Percentiles rank a stretch among this genome's conserved stretches.
Conservation (phyloP, 2,888 invertebrate genomes). For the Hypomecis atomaria region DNA sequence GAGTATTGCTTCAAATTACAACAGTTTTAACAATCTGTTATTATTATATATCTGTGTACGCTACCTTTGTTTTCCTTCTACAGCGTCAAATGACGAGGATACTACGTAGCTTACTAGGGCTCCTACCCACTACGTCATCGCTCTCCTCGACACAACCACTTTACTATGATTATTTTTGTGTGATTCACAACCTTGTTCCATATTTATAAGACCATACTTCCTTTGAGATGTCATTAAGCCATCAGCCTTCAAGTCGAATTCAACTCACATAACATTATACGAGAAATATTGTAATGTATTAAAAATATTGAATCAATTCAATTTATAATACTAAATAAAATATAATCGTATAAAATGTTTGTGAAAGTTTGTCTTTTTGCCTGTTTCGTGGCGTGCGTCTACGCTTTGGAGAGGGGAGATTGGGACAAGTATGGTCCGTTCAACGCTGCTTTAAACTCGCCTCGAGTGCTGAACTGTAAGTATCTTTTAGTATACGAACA, state of each 20-base stretch:
- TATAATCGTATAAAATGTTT: constrained; percentile 27
- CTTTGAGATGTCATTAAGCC: not conserved
- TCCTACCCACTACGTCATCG: constrained; percentile 3
- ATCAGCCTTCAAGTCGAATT: not conserved
- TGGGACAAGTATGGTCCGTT: constrained; percentile 29
- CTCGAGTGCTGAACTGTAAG: constrained; percentile 26
- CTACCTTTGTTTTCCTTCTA: not conserved
- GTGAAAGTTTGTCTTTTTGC: constrained; percentile 22
- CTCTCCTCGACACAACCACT: not conserved
- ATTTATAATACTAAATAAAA: constrained; percentile 22
- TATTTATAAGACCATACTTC: constrained; percentile 4
- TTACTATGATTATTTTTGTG: not conserved
- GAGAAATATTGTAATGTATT: constrained; percentile 21
- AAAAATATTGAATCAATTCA: constrained; percentile 19
- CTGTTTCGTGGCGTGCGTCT: constrained; percentile 14
- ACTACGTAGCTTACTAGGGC: not conserved
- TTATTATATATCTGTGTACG: not conserved
- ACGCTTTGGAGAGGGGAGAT: constrained; percentile 26
- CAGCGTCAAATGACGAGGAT: constrained; percentile 6
- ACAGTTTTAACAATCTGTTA: not conserved
- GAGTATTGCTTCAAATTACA: too few relatives aligned
- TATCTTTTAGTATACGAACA: not conserved
- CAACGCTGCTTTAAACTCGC: constrained; percentile 24
- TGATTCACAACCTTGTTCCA: constrained; percentile 2
- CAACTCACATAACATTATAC: constrained; percentile 16